phyloP scores from a whole-genome alignment of 37 sponge, comb jelly and placozoan species.

The Petrosia ficiformis region DNA sequence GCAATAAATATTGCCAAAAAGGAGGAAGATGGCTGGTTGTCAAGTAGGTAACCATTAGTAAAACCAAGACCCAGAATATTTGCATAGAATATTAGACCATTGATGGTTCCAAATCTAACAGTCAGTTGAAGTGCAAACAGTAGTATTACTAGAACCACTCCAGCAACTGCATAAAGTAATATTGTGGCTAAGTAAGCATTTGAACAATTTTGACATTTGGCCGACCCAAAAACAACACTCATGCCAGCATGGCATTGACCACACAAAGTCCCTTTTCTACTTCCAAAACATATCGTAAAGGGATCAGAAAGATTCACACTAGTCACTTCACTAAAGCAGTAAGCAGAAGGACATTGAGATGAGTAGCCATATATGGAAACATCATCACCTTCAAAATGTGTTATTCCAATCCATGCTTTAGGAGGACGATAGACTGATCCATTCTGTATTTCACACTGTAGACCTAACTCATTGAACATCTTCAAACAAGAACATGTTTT shows the following conservation, averaged over 20 bases:
- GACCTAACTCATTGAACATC: background rate
- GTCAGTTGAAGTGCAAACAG: conserved; percentile 34
- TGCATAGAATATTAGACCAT: conserved; percentile 45
- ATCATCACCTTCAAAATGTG: background rate
- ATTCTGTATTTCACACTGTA: conserved; percentile 1
- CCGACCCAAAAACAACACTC: conserved; percentile 28
- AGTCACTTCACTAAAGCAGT: background rate
- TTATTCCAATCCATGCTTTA: conserved; percentile 25
- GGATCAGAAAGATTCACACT: background rate
- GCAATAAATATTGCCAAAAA: conserved; percentile 23
- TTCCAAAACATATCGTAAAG: background rate
- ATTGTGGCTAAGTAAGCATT: conserved; percentile 2
- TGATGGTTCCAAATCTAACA: conserved; percentile 28
- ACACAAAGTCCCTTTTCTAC: conserved; percentile 42
- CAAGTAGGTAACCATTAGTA: background rate
- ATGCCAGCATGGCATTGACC: conserved; percentile 23
- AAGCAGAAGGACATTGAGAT: conserved; percentile 5
- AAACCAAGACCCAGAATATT: conserved; percentile 17
- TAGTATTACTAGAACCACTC: conserved; percentile 26
- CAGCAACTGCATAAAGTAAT: conserved; percentile 11
- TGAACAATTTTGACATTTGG: conserved; percentile 22
- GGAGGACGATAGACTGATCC: background rate
- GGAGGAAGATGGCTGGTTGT: background rate
- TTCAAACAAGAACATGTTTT: background rate
- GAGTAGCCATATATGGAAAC: background rate